phyloP scores from a whole-genome alignment of 2,888 invertebrate species.

The Pegoplata infirma region DNA sequence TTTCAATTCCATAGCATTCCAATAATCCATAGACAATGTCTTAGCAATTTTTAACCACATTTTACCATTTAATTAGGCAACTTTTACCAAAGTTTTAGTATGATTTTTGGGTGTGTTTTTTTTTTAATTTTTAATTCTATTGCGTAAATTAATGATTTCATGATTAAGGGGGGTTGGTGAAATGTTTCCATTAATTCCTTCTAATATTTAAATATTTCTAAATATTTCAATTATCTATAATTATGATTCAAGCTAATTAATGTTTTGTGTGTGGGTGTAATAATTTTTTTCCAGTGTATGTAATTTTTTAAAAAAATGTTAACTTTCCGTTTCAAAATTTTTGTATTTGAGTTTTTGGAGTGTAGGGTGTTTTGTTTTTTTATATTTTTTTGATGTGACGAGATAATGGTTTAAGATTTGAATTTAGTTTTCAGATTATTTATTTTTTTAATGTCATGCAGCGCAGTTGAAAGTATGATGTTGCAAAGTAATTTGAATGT shows the following conservation, averaged over 20 bases:
- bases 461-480: slow-evolving; percentile 25
- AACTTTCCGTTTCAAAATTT: background rate
- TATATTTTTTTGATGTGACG: background rate
- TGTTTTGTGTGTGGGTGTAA: slow-evolving; percentile 7
- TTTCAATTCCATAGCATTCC: slow-evolving; percentile 47
- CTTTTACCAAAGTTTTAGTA: slow-evolving; percentile 11
- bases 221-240: background rate
- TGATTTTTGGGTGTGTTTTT: background rate
- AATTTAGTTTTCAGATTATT: background rate
- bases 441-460: slow-evolving; percentile 13
- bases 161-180: slow-evolving; percentile 59
- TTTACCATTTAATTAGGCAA: background rate
- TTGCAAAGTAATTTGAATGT: slow-evolving; percentile 8
- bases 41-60: background rate
- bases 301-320: background rate
- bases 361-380: slow-evolving; percentile 7
- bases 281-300: background rate
- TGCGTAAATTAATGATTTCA: background rate
- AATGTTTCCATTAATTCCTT: slow-evolving; percentile 56
- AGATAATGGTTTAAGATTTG: background rate
- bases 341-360: slow-evolving; percentile 1
- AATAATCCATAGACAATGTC: background rate
- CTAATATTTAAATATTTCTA: background rate
- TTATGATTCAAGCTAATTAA: slow-evolving; percentile 42
- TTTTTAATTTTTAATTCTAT: background rate